Percentiles rank a stretch among this genome's conserved stretches.
Conservation (phyloP, 1,140 invertebrate species). For the Pseudomyrmex dendroicus region DNA sequence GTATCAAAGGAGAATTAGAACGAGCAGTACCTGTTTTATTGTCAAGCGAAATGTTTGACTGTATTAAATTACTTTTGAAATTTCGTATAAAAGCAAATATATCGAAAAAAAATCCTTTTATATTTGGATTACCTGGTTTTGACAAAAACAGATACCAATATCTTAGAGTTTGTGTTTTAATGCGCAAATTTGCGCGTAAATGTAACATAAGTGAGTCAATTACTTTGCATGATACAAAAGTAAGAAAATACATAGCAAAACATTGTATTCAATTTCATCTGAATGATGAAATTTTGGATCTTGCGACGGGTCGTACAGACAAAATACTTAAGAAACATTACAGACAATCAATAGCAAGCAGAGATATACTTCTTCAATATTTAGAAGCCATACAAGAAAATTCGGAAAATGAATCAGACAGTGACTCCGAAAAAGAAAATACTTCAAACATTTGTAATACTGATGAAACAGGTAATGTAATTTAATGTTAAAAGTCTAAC, state of each 20-base stretch:
- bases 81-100: neutral
- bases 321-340: too few relatives aligned
- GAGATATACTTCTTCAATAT: too few relatives aligned
- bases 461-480: too few relatives aligned
- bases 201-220: neutral
- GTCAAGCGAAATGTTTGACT: constrained; percentile 1
- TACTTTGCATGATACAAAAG: too few relatives aligned
- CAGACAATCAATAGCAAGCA: too few relatives aligned
- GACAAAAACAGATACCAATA: neutral
- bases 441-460: too few relatives aligned
- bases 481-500: too few relatives aligned
- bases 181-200: neutral
- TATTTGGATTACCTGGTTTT: neutral
- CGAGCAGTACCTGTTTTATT: neutral
- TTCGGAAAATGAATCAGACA: too few relatives aligned
- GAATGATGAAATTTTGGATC: neutral
- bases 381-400: too few relatives aligned
- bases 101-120: neutral
- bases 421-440: too few relatives aligned
- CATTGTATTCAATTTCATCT: neutral
- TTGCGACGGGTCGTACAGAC: neutral
- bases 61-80: neutral
- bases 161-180: neutral
- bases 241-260: neutral
- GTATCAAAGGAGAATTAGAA: neutral